Percentiles rank a stretch among this genome's conserved stretches.
Evolutionary conservation across 2,888 invertebrate species (phyloP).

Genomic region (Leptinotarsa rubiginosa): DNA sequence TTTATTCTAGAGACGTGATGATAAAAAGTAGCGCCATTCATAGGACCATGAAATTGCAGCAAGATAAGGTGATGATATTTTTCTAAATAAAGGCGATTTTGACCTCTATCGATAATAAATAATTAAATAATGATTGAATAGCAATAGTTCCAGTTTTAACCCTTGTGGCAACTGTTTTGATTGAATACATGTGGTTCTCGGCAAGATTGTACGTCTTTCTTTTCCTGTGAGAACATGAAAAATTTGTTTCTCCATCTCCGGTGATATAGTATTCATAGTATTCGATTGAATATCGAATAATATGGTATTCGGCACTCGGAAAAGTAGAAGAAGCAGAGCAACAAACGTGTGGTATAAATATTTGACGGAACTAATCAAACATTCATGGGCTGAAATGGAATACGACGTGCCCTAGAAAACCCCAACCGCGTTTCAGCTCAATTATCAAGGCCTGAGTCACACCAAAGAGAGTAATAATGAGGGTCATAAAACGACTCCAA

Average conservation of each 20-base stretch:
- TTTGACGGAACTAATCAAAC: conserved; percentile 26
- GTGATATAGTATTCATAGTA: conserved; percentile 24
- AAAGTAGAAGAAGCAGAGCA: conserved; percentile 3
- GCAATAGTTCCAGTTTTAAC: no score
- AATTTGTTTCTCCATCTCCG: conserved; percentile 27
- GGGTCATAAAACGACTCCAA: conserved; percentile 2
- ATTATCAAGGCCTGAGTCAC: conserved; percentile 18
- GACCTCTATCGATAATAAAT: no score
- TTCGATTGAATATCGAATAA: conserved; percentile 30
- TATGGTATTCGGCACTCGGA: conserved; percentile 1
- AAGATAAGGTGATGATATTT: no score
- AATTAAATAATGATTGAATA: no score
- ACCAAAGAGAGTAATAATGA: conserved; percentile 8
- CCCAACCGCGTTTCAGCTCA: conserved; percentile 21
- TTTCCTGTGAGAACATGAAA: conserved; percentile 10
- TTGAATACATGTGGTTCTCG: background rate
- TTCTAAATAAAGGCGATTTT: no score
- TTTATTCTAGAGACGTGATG: no score
- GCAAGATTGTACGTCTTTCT: background rate
- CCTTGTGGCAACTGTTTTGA: no score
- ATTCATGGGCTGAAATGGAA: conserved; percentile 30
- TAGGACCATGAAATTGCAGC: no score
- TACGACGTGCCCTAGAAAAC: conserved; percentile 25
- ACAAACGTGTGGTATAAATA: conserved; percentile 31
- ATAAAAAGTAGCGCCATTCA: no score